These are phyloP conservation scores for Drosophila tristis DNA, from an alignment of 1,140 invertebrate genomes.

Conservation along the genomic window DNA sequence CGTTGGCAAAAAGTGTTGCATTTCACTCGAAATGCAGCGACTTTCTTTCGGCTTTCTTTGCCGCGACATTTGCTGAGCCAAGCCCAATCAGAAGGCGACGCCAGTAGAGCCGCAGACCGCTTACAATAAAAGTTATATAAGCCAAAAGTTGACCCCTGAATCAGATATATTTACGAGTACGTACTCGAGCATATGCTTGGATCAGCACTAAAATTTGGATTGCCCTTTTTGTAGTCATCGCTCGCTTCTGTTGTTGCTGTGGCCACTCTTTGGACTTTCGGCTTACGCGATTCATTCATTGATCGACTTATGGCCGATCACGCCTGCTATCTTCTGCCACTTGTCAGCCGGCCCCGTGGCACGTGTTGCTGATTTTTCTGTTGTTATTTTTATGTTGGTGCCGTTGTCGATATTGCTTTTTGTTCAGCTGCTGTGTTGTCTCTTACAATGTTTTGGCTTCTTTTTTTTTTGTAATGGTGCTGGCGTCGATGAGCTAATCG, in stretches of 20 bases:
- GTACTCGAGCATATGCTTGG: constrained; percentile 23
- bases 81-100: constrained; percentile 66
- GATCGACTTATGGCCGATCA: constrained; percentile 72
- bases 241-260: constrained; percentile 13
- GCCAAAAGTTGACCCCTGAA: constrained; percentile 66
- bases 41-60: constrained; percentile 74
- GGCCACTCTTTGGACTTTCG: constrained; percentile 41
- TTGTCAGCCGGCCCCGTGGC: constrained; percentile 59
- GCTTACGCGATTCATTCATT: constrained; percentile 74
- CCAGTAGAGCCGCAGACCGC: constrained; percentile 10
- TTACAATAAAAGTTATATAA: constrained; percentile 54
- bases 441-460: constrained; percentile 51
- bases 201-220: constrained; percentile 34
- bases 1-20: constrained; percentile 71
- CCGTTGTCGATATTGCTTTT: constrained; percentile 39
- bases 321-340: constrained; percentile 73
- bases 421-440: constrained; percentile 28
- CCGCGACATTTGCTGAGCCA: constrained; percentile 59
- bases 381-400: constrained; percentile 1
- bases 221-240: constrained; percentile 31
- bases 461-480: constrained; percentile 32
- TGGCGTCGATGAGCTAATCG: constrained; percentile 78
- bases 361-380: constrained; percentile 67
- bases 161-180: constrained; percentile 23
- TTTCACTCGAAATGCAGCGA: constrained; percentile 68